phyloP scores from a whole-genome alignment of 2,797 vertebrate species.

The Centroberyx gerrardi region DNA sequence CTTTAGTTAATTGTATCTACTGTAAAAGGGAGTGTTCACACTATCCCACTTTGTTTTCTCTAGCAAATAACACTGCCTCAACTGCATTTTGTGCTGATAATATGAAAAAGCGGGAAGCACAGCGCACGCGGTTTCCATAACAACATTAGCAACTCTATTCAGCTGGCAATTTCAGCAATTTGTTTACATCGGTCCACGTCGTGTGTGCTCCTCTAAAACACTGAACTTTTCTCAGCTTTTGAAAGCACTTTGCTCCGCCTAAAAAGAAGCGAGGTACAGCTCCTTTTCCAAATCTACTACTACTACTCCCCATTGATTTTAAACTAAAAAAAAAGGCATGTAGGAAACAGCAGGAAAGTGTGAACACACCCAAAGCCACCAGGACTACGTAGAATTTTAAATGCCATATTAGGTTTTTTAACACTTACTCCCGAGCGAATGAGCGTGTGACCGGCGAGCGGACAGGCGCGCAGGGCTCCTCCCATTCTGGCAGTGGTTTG shows the following conservation, averaged over 20 bases:
- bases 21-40: constrained; percentile 73
- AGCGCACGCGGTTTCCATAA: neutral
- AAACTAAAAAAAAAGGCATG: neutral
- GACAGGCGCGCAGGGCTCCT: constrained; percentile 95
- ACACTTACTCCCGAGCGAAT: constrained; percentile 98
- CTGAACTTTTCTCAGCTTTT: neutral
- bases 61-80: neutral
- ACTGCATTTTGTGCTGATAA: constrained; percentile 13
- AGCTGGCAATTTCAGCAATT: constrained; percentile 6
- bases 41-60: constrained; percentile 7
- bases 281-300: neutral
- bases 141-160: constrained; percentile 24
- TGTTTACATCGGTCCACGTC: neutral
- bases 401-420: neutral
- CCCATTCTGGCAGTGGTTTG: constrained; percentile 95
- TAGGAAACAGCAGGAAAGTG: constrained; percentile 40
- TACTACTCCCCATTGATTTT: neutral
- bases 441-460: constrained; percentile 97
- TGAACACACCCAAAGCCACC: constrained; percentile 68
- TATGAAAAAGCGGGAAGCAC: neutral
- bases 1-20: constrained; percentile 49
- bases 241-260: constrained; percentile 6
- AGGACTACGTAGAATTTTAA: constrained; percentile 35
- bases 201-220: neutral
- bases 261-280: neutral